These are phyloP conservation scores for Standfussiana lucernea DNA, from an alignment of 2,888 invertebrate species.

Conservation along the genomic window DNA sequence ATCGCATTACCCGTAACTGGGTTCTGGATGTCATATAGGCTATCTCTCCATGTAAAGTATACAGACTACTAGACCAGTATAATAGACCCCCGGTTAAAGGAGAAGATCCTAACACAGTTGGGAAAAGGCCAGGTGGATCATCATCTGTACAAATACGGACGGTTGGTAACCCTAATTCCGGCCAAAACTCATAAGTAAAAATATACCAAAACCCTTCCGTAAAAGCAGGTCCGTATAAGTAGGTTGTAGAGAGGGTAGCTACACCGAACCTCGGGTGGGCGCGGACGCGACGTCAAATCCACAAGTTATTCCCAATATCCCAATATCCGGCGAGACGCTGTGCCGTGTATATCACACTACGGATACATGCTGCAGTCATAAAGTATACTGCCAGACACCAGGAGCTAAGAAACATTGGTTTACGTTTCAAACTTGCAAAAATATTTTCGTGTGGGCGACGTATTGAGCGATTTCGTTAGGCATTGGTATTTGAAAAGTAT, in stretches of 20 bases:
- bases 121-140: neutral
- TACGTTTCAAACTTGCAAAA: slow-evolving; percentile 33
- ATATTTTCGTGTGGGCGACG: slow-evolving; percentile 13
- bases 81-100: neutral
- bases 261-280: slow-evolving; percentile 26
- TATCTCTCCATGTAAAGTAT: too few relatives aligned
- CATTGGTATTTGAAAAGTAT: neutral
- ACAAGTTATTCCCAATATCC: slow-evolving; percentile 82
- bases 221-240: slow-evolving; percentile 44
- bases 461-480: neutral
- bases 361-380: slow-evolving; percentile 73
- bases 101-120: neutral
- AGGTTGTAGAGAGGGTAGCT: slow-evolving; percentile 61
- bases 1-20: neutral
- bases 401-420: slow-evolving; percentile 64
- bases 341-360: slow-evolving; percentile 67
- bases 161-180: neutral
- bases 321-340: slow-evolving; percentile 75
- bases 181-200: slow-evolving; percentile 49
- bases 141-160: neutral
- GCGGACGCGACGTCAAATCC: slow-evolving; percentile 73
- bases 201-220: slow-evolving; percentile 31
- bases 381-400: slow-evolving; percentile 74
- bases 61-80: neutral
- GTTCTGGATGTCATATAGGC: neutral